Evolutionary conservation across 1,140 invertebrate genomes (phyloP).

Genomic region (Tetranychus cinnabarinus): DNA sequence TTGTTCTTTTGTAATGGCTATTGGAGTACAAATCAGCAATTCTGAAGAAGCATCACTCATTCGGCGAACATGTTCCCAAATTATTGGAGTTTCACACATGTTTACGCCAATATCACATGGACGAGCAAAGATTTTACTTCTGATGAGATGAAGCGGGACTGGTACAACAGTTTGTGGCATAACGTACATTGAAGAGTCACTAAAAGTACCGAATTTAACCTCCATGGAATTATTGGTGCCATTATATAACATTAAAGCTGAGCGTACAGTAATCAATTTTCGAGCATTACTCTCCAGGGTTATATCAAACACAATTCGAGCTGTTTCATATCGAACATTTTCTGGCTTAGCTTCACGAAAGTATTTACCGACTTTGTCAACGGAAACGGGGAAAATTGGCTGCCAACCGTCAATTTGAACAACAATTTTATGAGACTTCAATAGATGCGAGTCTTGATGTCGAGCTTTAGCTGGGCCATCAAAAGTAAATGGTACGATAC

Average conservation of each 20-base stretch:
- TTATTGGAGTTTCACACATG: slow-evolving; percentile 34
- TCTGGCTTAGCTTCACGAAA: slow-evolving; percentile 44
- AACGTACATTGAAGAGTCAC: slow-evolving; percentile 14
- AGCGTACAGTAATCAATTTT: slow-evolving; percentile 83
- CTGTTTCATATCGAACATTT: slow-evolving; percentile 20
- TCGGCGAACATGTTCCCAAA: slow-evolving; percentile 36
- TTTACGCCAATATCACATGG: slow-evolving; percentile 27
- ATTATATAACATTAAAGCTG: slow-evolving; percentile 59
- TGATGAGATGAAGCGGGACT: slow-evolving; percentile 35
- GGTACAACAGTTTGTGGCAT: slow-evolving; percentile 23
- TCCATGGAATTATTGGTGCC: slow-evolving; percentile 36
- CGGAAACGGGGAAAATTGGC: slow-evolving; percentile 57
- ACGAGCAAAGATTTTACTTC: slow-evolving; percentile 32
- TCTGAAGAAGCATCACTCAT: slow-evolving; percentile 23
- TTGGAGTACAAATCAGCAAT: slow-evolving; percentile 14
- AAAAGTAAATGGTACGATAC: slow-evolving; percentile 55
- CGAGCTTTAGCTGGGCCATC: slow-evolving; percentile 39
- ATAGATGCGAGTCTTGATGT: slow-evolving; percentile 51
- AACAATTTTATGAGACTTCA: slow-evolving; percentile 53
- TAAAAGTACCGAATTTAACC: slow-evolving; percentile 32
- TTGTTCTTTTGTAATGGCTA: neutral
- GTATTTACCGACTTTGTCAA: slow-evolving; percentile 82
- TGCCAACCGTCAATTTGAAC: slow-evolving; percentile 75
- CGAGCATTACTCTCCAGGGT: slow-evolving; percentile 70
- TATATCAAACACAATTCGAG: slow-evolving; percentile 61